Percentiles rank a stretch among this genome's conserved stretches.
Conservation (phyloP, 1,140 invertebrate genomes). For the Arion vulgaris region DNA sequence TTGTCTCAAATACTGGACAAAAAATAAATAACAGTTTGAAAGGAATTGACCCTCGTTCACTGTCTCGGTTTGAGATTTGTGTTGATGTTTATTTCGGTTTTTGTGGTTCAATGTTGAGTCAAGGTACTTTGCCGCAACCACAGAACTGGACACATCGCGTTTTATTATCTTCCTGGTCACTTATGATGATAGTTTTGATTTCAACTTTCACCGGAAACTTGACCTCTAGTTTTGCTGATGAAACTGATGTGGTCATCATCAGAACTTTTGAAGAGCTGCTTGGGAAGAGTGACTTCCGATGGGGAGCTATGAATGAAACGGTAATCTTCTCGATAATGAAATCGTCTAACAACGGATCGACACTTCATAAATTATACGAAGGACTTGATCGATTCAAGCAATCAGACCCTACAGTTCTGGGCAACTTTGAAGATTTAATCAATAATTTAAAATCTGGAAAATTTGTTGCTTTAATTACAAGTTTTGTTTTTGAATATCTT, state of each 20-base stretch:
- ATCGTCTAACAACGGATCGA: background rate
- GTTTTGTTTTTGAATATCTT: background rate
- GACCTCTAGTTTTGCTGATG: background rate
- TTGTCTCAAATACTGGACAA: no score
- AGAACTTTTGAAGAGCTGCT: background rate
- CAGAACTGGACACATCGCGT: background rate
- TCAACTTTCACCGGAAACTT: background rate
- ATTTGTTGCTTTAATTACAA: background rate
- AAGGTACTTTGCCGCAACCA: background rate
- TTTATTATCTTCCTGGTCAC: background rate
- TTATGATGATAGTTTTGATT: background rate
- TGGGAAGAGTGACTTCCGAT: background rate
- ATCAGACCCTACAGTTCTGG: background rate
- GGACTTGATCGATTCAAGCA: background rate
- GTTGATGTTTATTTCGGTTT: background rate
- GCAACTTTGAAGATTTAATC: background rate
- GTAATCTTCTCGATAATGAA: background rate
- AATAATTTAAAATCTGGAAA: background rate
- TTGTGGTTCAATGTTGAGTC: background rate
- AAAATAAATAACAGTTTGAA: no score
- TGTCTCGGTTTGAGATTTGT: background rate
- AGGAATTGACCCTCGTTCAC: no score
- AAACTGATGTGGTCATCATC: background rate
- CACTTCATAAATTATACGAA: background rate
- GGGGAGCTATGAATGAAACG: background rate